These are phyloP conservation scores for Rapana venosa DNA, from an alignment of 2,888 invertebrate genomes.

Conservation along the genomic window DNA sequence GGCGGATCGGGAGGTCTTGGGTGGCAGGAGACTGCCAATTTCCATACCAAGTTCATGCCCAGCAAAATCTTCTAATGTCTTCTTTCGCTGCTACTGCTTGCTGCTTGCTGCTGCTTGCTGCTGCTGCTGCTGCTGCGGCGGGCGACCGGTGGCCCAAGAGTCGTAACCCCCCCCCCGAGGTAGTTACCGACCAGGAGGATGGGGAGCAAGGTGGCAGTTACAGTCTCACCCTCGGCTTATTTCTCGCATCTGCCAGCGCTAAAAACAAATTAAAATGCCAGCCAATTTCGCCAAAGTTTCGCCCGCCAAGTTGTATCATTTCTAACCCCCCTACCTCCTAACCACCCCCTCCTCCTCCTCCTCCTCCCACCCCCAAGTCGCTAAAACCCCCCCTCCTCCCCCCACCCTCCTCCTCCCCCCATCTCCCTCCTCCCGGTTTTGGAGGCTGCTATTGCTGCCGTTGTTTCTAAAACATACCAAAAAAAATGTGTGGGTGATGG, in stretches of 20 bases:
- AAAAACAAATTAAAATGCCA: slow-evolving; percentile 42
- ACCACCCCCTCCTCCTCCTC: too few species aligned
- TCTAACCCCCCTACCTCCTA: too few species aligned
- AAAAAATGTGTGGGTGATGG: too few species aligned
- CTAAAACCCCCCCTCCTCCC: too few species aligned
- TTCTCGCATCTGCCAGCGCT: slow-evolving; percentile 41
- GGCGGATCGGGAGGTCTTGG: neutral
- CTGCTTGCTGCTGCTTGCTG: too few species aligned
- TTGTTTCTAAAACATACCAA: too few species aligned
- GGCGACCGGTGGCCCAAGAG: neutral
- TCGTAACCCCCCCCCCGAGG: slow-evolving; percentile 31
- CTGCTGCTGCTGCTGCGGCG: too few species aligned
- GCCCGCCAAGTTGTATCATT: slow-evolving; percentile 42
- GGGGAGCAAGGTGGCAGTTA: slow-evolving; percentile 28
- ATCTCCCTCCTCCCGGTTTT: neutral
- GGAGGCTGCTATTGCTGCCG: neutral
- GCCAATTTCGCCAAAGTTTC: slow-evolving; percentile 43
- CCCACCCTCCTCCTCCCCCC: too few species aligned
- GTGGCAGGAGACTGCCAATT: slow-evolving; percentile 34
- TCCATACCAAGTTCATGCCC: slow-evolving; percentile 47
- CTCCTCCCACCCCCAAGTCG: too few species aligned
- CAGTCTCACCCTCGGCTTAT: slow-evolving; percentile 39
- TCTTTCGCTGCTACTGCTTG: too few species aligned
- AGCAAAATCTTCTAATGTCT: slow-evolving; percentile 47
- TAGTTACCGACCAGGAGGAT: slow-evolving; percentile 30